Base-by-base conservation (phyloP, 53 echinoderm and acorn worm species). In the Holothuria leucospilota region DNA sequence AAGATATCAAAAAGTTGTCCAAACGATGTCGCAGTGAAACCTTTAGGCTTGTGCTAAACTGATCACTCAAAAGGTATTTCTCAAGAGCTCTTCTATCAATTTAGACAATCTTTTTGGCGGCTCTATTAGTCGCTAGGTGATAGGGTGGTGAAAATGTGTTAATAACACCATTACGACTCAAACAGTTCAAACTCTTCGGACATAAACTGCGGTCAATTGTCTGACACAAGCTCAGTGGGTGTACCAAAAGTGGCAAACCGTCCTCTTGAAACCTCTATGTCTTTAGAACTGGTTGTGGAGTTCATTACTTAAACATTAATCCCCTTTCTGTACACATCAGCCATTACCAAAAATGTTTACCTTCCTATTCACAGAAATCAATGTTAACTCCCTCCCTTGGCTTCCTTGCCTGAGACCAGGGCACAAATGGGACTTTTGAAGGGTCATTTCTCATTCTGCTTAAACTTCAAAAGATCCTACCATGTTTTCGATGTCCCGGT, bases 241-340 rank as follows among this genome's bases (percentile, higher is more conserved):
- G 84, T 13, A 29, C n/a, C n/a, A n/a, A n/a, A n/a, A n/a, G n/a
- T n/a, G n/a, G n/a, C n/a, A n/a, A n/a, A n/a, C n/a, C n/a, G n/a
- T n/a, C n/a, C n/a, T n/a, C n/a, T n/a, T n/a, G n/a, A n/a, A n/a
- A n/a, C n/a, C n/a, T n/a, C n/a, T n/a, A n/a, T n/a, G n/a, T n/a
- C n/a, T n/a, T n/a, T n/a, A n/a, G n/a, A n/a, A n/a, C n/a, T n/a
- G n/a, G n/a, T n/a, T n/a, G n/a, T n/a, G n/a, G n/a, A n/a, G n/a
- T n/a, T n/a, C n/a, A n/a, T n/a, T n/a, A n/a, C n/a, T 68, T 86
- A 73, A 20, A 84, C 89, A 71, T 89, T 89, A 5, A 91, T 73
- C 80, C 89, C 71, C 62, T 89, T 84, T 73, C 84, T 84, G 63
- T 84, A 89, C 25, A 65, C 46, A 34, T 88, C 80, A n/a, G 66